A percentile compares a stretch with the other conserved stretches of the same genome.
Conservation (phyloP, 2,888 invertebrate species). For the Rotaria sp. region DNA sequence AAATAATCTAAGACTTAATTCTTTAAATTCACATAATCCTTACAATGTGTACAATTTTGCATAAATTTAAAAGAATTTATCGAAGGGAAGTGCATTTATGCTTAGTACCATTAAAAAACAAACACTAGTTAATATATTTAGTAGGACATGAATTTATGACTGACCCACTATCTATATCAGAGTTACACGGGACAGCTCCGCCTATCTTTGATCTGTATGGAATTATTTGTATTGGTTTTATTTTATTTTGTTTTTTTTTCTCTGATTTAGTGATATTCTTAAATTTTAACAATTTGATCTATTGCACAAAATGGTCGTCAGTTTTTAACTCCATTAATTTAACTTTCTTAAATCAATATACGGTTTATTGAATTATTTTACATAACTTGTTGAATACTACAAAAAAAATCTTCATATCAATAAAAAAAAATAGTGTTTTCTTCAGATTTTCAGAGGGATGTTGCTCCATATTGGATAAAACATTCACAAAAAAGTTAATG, state of each 20-base stretch:
- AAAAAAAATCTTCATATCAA: constrained; percentile 83
- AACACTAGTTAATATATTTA: too few species aligned
- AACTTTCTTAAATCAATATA: constrained; percentile 97
- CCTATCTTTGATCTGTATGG: constrained; percentile 77
- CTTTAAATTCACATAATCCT: constrained; percentile 87
- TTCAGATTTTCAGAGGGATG: too few species aligned
- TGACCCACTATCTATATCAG: constrained; percentile 95
- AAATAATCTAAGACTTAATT: constrained; percentile 96
- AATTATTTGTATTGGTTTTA: constrained; percentile 45
- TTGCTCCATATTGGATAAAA: too few species aligned
- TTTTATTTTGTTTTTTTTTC: background rate
- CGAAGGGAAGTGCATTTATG: constrained; percentile 1
- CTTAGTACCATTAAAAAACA: background rate
- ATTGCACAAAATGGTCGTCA: constrained; percentile 95
- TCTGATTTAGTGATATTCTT: constrained; percentile 68
- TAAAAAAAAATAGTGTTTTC: too few species aligned
- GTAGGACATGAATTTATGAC: constrained; percentile 61
- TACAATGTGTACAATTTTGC: constrained; percentile 98
- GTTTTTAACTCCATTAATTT: constrained; percentile 88
- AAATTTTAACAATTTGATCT: constrained; percentile 95
- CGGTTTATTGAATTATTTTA: constrained; percentile 94
- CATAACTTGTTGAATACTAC: constrained; percentile 91
- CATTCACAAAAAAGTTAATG: constrained; percentile 65
- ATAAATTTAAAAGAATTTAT: constrained; percentile 90
- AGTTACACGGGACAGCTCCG: too few species aligned